phyloP scores from a whole-genome alignment of 2,888 invertebrate species.

The Sesia bembeciformis region DNA sequence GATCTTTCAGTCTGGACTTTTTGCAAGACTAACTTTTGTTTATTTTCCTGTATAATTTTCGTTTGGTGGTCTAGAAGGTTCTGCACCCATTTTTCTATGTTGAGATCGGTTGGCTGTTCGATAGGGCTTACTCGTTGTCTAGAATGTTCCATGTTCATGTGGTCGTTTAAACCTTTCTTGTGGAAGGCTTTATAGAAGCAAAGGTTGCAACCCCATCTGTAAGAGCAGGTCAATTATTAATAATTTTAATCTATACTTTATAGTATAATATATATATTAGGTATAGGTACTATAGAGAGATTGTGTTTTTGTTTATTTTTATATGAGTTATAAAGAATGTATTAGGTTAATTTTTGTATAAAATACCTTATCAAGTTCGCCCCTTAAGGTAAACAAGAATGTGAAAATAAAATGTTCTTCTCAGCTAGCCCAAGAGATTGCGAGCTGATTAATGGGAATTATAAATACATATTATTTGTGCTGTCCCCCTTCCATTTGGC shows the following conservation, averaged over 20 bases:
- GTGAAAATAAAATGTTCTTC: no score
- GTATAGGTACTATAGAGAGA: background rate
- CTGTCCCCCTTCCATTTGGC: no score
- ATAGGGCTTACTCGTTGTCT: slow-evolving; percentile 37
- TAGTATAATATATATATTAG: background rate
- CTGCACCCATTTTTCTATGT: slow-evolving; percentile 71
- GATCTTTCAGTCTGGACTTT: slow-evolving; percentile 21
- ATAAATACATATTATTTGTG: no score
- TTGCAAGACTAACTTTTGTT: slow-evolving; percentile 30
- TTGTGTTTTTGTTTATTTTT: no score
- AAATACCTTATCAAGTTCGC: no score
- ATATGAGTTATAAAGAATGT: no score
- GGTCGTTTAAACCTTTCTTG: slow-evolving; percentile 65
- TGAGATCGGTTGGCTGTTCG: slow-evolving; percentile 46
- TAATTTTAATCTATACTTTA: background rate
- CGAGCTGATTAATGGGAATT: no score
- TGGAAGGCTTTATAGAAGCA: slow-evolving; percentile 76
- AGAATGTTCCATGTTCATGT: slow-evolving; percentile 65
- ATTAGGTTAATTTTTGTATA: no score
- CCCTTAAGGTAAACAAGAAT: no score
- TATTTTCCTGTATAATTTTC: slow-evolving; percentile 29
- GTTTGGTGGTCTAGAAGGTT: slow-evolving; percentile 40
- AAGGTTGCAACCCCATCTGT: slow-evolving; percentile 74
- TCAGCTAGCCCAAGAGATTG: no score
- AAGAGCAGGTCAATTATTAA: slow-evolving; percentile 10